Evolutionary conservation across 2,113 vertebrate species (phyloP), one percentile per base, ranked within the genome.

Genomic region (Eptesicus fuscus): DNA sequence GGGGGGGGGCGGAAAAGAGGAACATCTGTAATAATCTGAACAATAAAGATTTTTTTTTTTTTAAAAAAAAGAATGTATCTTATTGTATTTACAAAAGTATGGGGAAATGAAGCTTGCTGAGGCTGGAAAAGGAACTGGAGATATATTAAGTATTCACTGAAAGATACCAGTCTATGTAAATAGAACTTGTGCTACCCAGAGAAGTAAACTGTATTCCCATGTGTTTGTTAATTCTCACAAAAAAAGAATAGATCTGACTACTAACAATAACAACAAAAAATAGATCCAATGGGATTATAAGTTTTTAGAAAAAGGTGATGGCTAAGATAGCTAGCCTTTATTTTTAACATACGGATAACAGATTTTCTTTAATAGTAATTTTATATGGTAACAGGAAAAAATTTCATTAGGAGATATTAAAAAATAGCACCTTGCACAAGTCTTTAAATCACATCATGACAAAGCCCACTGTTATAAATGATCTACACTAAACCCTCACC

Each of bases 191-290:
- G 20, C 49, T 92, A 93, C 30, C 11, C 28, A 87, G 4, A 80
- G n/a, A 88, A 95, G 23, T 63, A 90, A 80, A 51, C 3, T 83
- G 23, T 51, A 88, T 44, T 83, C 11, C 47, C 32, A 32, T 9
- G 37, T 87, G 44, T 67, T 84, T 71, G 51, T 56, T 85, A 69
- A 79, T 93, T 95, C 71, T 89, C 76, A 88, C 35, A 37, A 80
- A 93, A 89, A 92, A 73, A 73, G 17, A 65, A 63, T 1, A 78
- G 10, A 74, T 83, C 76, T 93, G 67, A 85, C n/a, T 61, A 88
- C 49, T 88, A 70, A 90, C 35, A 95, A 47, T 10, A 84, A 56
- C 32, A 90, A 44, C 23, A 88, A 74, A 53, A 93, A 95, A 70
- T 1, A 93, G 40, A 88, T n/a, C 25, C 35, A 94, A 17, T 32